These are phyloP conservation scores for Dynastes tityus DNA, from an alignment of 2,888 invertebrate genomes.

Conservation along the genomic window DNA sequence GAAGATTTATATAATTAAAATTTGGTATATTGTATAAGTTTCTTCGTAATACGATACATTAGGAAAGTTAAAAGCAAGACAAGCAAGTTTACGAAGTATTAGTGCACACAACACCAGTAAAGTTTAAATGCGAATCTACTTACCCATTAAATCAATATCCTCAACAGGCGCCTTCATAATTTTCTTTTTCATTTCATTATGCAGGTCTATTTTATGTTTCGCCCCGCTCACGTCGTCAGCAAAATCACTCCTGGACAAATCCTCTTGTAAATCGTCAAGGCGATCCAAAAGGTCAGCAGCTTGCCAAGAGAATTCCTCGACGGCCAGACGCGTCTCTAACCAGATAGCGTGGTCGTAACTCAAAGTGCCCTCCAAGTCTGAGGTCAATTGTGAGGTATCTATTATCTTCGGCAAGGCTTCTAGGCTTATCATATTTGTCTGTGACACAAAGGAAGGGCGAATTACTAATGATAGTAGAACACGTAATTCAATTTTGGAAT, in stretches of 20 bases:
- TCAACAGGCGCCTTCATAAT: conserved; percentile 95
- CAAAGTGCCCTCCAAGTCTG: conserved; percentile 94
- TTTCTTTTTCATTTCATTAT: conserved; percentile 94
- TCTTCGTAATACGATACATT: too few relatives aligned
- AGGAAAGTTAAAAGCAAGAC: neutral
- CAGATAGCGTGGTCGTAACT: conserved; percentile 97
- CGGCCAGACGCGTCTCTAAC: conserved; percentile 94
- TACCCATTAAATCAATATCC: conserved; percentile 92
- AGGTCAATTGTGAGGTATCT: conserved; percentile 92
- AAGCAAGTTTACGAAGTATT: neutral
- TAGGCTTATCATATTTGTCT: conserved; percentile 97
- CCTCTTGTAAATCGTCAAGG: conserved; percentile 93
- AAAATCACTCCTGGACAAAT: conserved; percentile 92
- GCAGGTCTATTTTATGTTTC: conserved; percentile 92
- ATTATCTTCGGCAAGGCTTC: conserved; percentile 95
- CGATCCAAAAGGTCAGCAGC: conserved; percentile 93
- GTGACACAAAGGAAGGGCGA: conserved; percentile 66
- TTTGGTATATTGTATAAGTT: too few relatives aligned
- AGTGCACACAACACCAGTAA: too few relatives aligned
- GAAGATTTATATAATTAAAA: too few relatives aligned
- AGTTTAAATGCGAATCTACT: conserved; percentile 60
- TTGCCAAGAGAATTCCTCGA: conserved; percentile 97
- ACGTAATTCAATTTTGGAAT: neutral
- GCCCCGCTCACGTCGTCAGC: conserved; percentile 96
- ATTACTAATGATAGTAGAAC: conserved; percentile 18